Evolutionary conservation across 2,797 vertebrate species (phyloP), one percentile per base, ranked within the genome.

Genomic region (Hypotaenidia okinawae): DNA sequence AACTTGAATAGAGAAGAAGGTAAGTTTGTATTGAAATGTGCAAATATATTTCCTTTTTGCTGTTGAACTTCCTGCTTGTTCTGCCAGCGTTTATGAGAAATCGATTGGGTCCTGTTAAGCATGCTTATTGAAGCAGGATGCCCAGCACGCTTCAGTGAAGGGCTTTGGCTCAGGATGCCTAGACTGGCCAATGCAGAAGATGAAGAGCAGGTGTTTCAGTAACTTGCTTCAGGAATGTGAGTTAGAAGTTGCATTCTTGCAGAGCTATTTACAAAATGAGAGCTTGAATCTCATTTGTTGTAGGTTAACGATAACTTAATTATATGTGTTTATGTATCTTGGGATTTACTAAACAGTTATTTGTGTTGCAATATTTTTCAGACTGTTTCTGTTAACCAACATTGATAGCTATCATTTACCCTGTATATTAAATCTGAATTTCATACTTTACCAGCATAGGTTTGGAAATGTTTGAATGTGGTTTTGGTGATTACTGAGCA

Each of bases 11-110:
- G 30, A 81, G 66, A 91, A 84, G 82, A 91, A 66, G 79, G 43
- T 28, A 84, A 90, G 43, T 67, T 24, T 87, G 59, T 37, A 57
- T 37, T 74, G 35, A 89, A 93, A 73, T 35, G 55, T 81, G 45
- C 43, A 84, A 72, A 75, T 91, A 39, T 24, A 30, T 43, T 93
- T 91, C 66, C 32, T 51, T 78, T 74, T 62, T 33, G 45, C 63
- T 58, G 30, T 35, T 80, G 77, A 90, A 57, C 70, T 93, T 96
- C 47, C 63, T 93, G 62, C 51, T 86, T 81, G 11, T 76, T 93
- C 39, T 88, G 25, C 30, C 28, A n/a, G 43, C 23, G 30, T n/a
- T 33, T 32, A 32, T 47, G 55, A 70, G 67, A 63, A 69, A 63
- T 81, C 49, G 73, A 86, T 75, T 39, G 62, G 25, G 17, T 87